Base-by-base conservation (phyloP, 2,797 vertebrate species). In the Dendrocincla tyrannina region DNA sequence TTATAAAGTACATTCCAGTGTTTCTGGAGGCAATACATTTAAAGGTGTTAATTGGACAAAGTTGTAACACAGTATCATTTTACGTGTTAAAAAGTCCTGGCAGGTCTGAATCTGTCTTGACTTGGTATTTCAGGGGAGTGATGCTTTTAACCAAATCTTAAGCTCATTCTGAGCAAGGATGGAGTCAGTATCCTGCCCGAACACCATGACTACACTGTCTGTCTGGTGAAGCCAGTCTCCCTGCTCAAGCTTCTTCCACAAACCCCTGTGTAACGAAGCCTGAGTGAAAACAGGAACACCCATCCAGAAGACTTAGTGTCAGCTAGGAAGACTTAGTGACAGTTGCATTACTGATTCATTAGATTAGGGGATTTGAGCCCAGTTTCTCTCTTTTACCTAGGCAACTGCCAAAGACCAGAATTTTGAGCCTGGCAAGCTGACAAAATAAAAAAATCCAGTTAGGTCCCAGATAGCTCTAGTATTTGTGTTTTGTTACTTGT, bases 181-280 rank as follows among this genome's bases (percentile, higher is more conserved):
- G 64, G 18, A 30, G 44, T 82, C 53, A 28, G 11, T 66, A 42
- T 49, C 35, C 10, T 55, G 3, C 33, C 12, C 50, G 37, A 35
- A 33, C 4, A n/a, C 28, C 10, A 10, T 5, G n/a, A 56, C 25
- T 30, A 13, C 24, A 47, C 30, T 3, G 0, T 47, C n/a, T 3
- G 0, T 47, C 12, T 58, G n/a, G 12, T 79, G 67, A 68, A 83
- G 41, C 24, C 25, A 39, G 7, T 59, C 42, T 73, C 6, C 16
- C 3, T 15, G 23, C 23, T 7, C 46, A 56, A 17, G 50, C n/a
- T 85, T 92, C 46, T 76, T 88, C 22, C 42, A 86, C 39, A 74
- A 81, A 46, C 3, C 5, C 23, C 4, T 42, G 22, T 33, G 13
- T 72, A 68, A 80, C 2, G 18, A 91, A 64, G 23, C 37, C 0